Evolutionary conservation across 2,888 invertebrate genomes (phyloP), one percentile per base, ranked within the genome.

Genomic region (Bugula neritina): DNA sequence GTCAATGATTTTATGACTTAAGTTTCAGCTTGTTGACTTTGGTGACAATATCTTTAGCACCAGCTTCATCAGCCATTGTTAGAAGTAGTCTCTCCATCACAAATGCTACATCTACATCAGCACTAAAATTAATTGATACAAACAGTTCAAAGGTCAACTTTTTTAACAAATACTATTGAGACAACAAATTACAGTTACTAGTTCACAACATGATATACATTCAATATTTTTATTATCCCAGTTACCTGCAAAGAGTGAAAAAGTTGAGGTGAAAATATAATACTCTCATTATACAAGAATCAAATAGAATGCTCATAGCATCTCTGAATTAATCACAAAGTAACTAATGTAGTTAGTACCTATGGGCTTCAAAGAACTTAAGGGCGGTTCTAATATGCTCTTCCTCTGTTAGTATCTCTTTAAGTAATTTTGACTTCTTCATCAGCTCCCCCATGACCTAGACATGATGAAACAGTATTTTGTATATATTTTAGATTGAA

Each of bases 381-480:
- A 63, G 31, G 5, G 63, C 31, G 10, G 21, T 27, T 13, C 63
- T 27, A 13, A 63, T 63, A 31, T 31, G 29, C 21, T 34, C 31
- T 27, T 63, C 63, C 31, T 63, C 63, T 27, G 31, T 63, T 5
- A 63, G 63, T 13, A 63, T 63, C 2, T 27, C 29, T 34, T 63
- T 63, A 27, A 63, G 10, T 13, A 34, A 13, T 3, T 27, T 21
- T 13, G 29, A 63, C 31, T 25, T 25, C 63, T 63, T 63, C 63
- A 63, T 63, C 27, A 63, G 31, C 31, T 63, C 63, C 31, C 63
- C 63, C 21, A 63, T 21, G 31, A 63, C 63, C 63, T 63, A n/a
- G n/a, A n/a, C n/a, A n/a, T n/a, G n/a, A n/a, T n/a, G 31, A 21
- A 63, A 57, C 43, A 43, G 43, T 10, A 17, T 43, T 43, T n/a